Evolutionary conservation across 2,888 invertebrate genomes (phyloP).

Genomic region (Pterostichus madidus): DNA sequence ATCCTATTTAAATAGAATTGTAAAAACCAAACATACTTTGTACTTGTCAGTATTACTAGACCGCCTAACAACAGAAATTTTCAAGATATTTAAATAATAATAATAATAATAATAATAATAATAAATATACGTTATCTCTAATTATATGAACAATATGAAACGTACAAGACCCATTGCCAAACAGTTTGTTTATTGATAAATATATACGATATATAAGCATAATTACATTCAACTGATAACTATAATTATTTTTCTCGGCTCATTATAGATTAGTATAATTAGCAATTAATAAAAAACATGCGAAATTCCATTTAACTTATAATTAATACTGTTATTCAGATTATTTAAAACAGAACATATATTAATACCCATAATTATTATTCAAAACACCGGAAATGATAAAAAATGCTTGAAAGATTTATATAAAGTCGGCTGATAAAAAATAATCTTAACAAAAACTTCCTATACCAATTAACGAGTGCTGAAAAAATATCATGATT

Average conservation of each 20-base stretch:
- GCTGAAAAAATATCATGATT: conserved; percentile 24
- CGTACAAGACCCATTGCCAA: not conserved
- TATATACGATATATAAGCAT: conserved; percentile 1
- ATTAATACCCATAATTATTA: conserved; percentile 33
- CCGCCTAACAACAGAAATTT: conserved; percentile 3
- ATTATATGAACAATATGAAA: conserved; percentile 11
- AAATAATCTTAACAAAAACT: conserved; percentile 19
- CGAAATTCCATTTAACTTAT: conserved; percentile 27
- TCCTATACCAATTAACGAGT: not conserved
- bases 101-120: no score
- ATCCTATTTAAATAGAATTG: no score
- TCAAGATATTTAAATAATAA: not conserved
- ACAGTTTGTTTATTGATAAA: conserved; percentile 29
- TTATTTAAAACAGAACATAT: conserved; percentile 44
- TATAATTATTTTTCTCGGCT: conserved; percentile 1
- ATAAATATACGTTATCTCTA: not conserved
- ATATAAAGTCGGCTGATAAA: conserved; percentile 34
- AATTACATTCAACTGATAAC: conserved; percentile 33
- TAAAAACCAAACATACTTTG: no score
- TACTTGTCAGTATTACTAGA: no score
- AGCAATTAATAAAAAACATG: conserved; percentile 38
- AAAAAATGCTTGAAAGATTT: conserved; percentile 33
- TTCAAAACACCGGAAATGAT: conserved; percentile 35
- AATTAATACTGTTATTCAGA: conserved; percentile 23
- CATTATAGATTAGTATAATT: conserved; percentile 16